phyloP scores from a whole-genome alignment of 2,888 invertebrate genomes.

The Osmoderma eremita region DNA sequence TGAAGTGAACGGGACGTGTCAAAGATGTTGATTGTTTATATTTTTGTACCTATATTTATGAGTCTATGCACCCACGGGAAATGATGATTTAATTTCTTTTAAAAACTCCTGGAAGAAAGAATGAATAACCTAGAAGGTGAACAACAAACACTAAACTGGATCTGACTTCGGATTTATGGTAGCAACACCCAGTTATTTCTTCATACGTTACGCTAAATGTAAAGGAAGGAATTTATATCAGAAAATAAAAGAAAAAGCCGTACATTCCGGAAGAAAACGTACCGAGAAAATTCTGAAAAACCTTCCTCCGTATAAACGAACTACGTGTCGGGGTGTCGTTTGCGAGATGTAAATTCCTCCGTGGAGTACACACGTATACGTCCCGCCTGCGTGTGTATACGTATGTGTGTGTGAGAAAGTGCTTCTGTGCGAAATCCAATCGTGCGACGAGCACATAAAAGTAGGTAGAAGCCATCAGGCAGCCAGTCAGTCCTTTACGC shows the following conservation, averaged over 20 bases:
- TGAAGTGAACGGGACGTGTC: too few species aligned
- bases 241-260: constrained; percentile 16
- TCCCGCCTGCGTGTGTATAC: background rate
- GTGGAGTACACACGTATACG: background rate
- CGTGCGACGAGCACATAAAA: constrained; percentile 38
- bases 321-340: constrained; percentile 31
- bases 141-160: too few species aligned
- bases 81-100: too few species aligned
- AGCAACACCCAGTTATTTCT: too few species aligned
- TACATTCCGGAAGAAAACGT: constrained; percentile 9
- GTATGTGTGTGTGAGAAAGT: constrained; percentile 3
- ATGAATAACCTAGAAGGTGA: too few species aligned
- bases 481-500: constrained; percentile 37
- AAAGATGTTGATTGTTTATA: too few species aligned
- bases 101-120: too few species aligned
- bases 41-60: too few species aligned
- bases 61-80: too few species aligned
- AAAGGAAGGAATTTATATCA: background rate
- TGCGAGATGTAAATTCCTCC: constrained; percentile 30
- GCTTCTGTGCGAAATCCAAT: constrained; percentile 35
- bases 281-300: constrained; percentile 21
- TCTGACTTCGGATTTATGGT: too few species aligned
- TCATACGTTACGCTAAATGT: too few species aligned
- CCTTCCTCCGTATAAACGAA: constrained; percentile 28
- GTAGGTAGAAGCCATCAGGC: constrained; percentile 39